phyloP scores from a whole-genome alignment of 2,113 vertebrate species.

The Cephalopterus ornatus region DNA sequence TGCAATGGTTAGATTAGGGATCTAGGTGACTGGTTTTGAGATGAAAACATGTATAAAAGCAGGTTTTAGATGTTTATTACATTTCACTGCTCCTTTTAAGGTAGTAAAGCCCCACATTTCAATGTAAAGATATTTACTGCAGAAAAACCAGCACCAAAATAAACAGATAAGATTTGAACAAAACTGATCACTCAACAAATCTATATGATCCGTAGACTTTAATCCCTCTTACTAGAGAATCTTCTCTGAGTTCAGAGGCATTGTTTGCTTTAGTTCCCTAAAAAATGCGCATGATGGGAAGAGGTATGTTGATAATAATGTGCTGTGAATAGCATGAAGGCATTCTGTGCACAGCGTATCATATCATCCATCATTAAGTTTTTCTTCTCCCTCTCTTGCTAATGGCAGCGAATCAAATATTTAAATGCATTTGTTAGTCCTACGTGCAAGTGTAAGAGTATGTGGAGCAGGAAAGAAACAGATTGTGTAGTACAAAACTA shows the following conservation, averaged over 20 bases:
- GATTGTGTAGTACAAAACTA: not conserved
- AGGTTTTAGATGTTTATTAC: not conserved
- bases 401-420: constrained; percentile 56
- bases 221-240: constrained; percentile 47
- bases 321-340: constrained; percentile 55
- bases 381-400: not conserved
- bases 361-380: constrained; percentile 45
- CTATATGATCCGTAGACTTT: not conserved
- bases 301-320: constrained; percentile 50
- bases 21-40: not conserved
- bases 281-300: constrained; percentile 42
- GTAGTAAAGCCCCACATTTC: constrained; percentile 3
- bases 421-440: constrained; percentile 64
- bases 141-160: constrained; percentile 19
- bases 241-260: not conserved
- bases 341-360: constrained; percentile 57
- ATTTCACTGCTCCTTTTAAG: constrained; percentile 35
- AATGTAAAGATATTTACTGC: constrained; percentile 30
- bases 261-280: constrained; percentile 63
- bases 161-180: constrained; percentile 39
- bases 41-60: not conserved
- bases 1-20: not conserved
- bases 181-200: constrained; percentile 56
- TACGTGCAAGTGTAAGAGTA: not conserved
- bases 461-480: constrained; percentile 3